Evolutionary conservation across 1,140 invertebrate species (phyloP), one percentile per base, ranked within the genome.

Genomic region (Philopotamus ludificatus): DNA sequence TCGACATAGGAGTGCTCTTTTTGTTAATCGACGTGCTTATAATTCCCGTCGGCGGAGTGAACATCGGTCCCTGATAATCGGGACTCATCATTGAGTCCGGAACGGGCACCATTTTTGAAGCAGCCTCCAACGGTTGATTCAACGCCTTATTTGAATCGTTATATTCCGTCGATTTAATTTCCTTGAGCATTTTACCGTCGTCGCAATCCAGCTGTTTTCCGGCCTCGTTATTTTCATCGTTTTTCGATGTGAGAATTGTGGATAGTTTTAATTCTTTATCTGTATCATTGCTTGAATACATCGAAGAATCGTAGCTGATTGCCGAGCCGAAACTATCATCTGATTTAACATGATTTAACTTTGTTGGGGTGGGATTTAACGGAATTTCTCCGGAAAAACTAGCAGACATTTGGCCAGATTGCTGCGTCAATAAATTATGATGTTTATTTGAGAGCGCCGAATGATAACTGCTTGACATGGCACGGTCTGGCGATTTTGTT

Each of bases 31-130:
- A 34, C 4, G 4, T 34, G 12, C 12, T 34, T 34, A 34, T 7
- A 4, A 34, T 4, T 34, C 28, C 28, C 4, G 28, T 34, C 4
- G 28, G 59, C 2, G 65, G 61, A 10, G 73, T 74, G 44, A 75
- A 73, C 15, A 81, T 74, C 63, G 86, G 84, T 70, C 86, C 79
- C 49, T 67, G 79, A 72, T 90, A 90, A 75, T 92, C 89, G 1
- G 90, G 91, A 75, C 89, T 92, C 87, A 92, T 91, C 0, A 92
- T 77, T 0, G 89, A 90, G 73, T 94, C 91, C 7, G 91, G 90
- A 28, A 93, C 90, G 1, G 91, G 91, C 1, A 94, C 87, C 78
- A 93, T 86, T 77, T 91, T 92, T 0, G 89, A 90, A 41, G 90
- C 87, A 39, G 90, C 89, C 73, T 89, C 87, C 51, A 93, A 73